Base-by-base conservation (phyloP, 2,113 vertebrate genomes). In the Chaenocephalus aceratus region DNA sequence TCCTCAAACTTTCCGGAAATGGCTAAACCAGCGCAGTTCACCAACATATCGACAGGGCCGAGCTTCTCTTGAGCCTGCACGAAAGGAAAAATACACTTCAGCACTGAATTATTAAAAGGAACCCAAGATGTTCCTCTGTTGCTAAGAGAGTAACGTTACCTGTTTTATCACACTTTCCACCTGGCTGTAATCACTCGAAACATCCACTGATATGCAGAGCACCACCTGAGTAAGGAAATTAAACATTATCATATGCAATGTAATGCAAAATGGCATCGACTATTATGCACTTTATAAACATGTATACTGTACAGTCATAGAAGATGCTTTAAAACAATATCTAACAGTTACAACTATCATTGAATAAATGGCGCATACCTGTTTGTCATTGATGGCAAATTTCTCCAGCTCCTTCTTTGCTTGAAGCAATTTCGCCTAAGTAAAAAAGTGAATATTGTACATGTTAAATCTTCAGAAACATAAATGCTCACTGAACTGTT, bases 331-430 rank as follows among this genome's bases (percentile, higher is more conserved):
- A 18, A 61, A 75, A n/a, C 4, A 60, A 51, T 16, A 60, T 61
- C 5, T 44, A 8, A 49, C 41, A 41, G 8, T 30, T 34, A 13
- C 3, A 54, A 52, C 2, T 46, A 66, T 56, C 5, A 44, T 1
- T 76, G 3, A 56, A 34, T 71, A 49, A 54, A 76, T 61, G 71
- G 67, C 6, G 2, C 23, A 49, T 82, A 99, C 98, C 96, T 99
- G 98, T 74, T 99, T 99, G 82, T 98, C 97, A 84, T 98, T 99
- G 88, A 99, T 94, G 11, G 96, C 96, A 87, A 95, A 95, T 72
- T 97, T 97, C 75, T 99, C 98, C 88, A 99, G 96, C 87, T 99
- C 98, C 86, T 97, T 98, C 93, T 99, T 99, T 0, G 98, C 97
- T 87, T 97, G 96, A 77, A 99, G 88, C 88, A 99, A 91, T 91